Evolutionary conservation across 2,113 vertebrate species (phyloP).

Genomic region (Cyanistes caeruleus): DNA sequence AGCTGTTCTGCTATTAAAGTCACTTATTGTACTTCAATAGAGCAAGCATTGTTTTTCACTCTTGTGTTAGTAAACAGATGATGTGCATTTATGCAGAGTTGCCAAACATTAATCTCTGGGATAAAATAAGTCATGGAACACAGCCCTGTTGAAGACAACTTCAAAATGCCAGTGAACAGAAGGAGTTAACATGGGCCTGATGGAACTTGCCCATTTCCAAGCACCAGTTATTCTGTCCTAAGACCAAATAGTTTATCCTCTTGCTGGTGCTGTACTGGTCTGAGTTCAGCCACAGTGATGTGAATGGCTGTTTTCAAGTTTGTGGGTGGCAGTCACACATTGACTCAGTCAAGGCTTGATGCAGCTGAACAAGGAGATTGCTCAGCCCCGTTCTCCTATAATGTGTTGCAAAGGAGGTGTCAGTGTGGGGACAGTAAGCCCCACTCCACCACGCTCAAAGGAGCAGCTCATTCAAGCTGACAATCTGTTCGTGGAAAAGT

Average conservation of each 20-base stretch:
- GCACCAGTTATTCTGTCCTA: neutral
- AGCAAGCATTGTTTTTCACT: neutral
- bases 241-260: neutral
- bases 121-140: neutral
- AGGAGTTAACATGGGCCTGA: neutral
- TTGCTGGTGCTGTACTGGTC: neutral
- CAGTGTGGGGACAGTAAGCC: neutral
- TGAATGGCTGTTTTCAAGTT: neutral
- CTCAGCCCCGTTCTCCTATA: neutral
- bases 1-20: slow-evolving; percentile 31
- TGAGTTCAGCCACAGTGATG: neutral
- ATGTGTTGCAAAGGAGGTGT: neutral
- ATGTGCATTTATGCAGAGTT: neutral
- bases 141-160: neutral
- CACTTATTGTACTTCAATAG: neutral
- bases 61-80: neutral
- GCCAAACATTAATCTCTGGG: neutral
- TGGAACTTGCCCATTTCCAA: neutral
- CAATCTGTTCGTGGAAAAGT: neutral
- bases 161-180: neutral
- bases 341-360: neutral
- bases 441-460: neutral
- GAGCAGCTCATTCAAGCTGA: neutral
- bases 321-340: neutral
- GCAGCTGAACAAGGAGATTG: neutral